A percentile compares a stretch with the other conserved stretches of the same genome.
phyloP scores from a whole-genome alignment of 2,113 vertebrate species.

The Setophaga petechia region DNA sequence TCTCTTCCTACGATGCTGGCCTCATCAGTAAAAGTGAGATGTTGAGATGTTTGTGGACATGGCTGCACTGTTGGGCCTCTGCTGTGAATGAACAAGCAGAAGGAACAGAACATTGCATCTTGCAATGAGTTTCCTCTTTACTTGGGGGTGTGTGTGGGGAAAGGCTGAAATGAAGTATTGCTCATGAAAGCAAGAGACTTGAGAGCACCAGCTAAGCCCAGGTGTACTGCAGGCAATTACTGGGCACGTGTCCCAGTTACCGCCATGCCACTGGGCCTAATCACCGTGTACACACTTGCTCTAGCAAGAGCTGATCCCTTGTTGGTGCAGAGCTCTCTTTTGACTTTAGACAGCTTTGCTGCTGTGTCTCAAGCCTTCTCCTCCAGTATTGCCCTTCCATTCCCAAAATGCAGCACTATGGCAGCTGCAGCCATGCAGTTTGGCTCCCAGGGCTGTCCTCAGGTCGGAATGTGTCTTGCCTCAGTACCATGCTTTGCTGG shows the following conservation, averaged over 20 bases:
- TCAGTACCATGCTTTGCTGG: not conserved
- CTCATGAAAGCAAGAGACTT: not conserved
- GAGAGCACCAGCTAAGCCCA: not conserved
- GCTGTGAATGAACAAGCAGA: not conserved
- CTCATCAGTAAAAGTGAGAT: not conserved
- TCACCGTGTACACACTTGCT: not conserved
- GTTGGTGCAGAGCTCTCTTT: not conserved
- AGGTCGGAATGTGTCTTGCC: rapidly evolving
- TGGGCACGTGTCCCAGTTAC: not conserved
- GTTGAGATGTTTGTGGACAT: rapidly evolving
- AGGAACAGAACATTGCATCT: not conserved
- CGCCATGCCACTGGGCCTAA: not conserved
- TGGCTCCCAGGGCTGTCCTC: not conserved
- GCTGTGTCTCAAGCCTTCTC: not conserved
- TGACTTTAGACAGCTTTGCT: not conserved
- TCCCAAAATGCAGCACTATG: rapidly evolving
- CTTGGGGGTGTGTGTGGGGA: not conserved
- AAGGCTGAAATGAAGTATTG: not conserved
- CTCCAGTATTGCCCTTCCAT: not conserved
- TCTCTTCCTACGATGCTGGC: not conserved
- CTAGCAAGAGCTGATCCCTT: not conserved
- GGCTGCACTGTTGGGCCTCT: not conserved
- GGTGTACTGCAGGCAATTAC: not conserved
- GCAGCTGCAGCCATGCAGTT: not conserved
- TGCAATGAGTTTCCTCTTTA: not conserved